phyloP scores from a whole-genome alignment of 1,140 invertebrate genomes.

The Potamilus streckersoni region DNA sequence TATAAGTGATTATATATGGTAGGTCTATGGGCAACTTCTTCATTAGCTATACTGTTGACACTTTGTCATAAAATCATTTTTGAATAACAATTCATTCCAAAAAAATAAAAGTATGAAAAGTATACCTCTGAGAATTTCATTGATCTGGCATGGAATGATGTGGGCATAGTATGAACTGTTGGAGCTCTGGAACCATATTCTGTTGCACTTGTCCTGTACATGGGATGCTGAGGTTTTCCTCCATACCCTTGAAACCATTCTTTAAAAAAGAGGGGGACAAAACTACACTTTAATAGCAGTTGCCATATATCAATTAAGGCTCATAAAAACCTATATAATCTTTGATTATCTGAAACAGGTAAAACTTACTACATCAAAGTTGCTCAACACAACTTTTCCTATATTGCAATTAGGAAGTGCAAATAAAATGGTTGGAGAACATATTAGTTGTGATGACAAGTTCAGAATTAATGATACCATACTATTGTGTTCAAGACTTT shows the following conservation, averaged over 20 bases:
- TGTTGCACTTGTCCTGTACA: slow-evolving; percentile 61
- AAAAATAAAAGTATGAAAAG: neutral
- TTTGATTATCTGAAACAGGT: too few relatives aligned
- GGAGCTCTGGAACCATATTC: slow-evolving; percentile 55
- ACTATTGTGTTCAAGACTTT: too few relatives aligned
- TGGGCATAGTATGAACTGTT: slow-evolving; percentile 64
- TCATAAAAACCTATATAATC: too few relatives aligned
- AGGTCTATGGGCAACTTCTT: neutral
- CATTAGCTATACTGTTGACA: neutral
- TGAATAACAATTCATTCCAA: neutral
- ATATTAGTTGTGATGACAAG: too few relatives aligned
- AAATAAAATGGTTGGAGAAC: too few relatives aligned
- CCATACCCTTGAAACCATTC: slow-evolving; percentile 59
- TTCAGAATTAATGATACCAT: too few relatives aligned
- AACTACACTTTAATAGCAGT: too few relatives aligned
- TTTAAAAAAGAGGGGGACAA: slow-evolving; percentile 7
- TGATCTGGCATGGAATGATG: slow-evolving; percentile 57
- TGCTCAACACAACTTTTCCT: too few relatives aligned
- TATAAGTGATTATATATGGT: too few relatives aligned
- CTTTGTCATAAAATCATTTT: neutral
- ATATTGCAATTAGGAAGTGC: too few relatives aligned
- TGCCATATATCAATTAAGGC: too few relatives aligned
- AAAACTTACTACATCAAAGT: too few relatives aligned
- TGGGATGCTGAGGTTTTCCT: slow-evolving; percentile 56
- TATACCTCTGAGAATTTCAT: slow-evolving; percentile 64